Percentiles rank a stretch among this genome's conserved stretches.
phyloP scores from a whole-genome alignment of 2,797 vertebrate species.

The Chaenodraco wilsoni region DNA sequence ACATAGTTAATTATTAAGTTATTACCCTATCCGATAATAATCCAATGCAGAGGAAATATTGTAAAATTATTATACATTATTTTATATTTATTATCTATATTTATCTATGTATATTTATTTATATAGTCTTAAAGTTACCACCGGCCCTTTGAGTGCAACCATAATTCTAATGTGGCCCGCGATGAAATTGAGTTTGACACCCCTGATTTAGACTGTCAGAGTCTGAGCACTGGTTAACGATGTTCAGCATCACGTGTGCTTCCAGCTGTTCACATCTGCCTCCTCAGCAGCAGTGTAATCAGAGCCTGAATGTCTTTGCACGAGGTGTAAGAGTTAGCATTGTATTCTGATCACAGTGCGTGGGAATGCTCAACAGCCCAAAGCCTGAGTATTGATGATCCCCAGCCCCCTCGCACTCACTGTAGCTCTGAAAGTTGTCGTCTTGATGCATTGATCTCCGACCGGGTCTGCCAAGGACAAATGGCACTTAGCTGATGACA shows the following conservation, averaged over 20 bases:
- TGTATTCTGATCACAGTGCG: conserved; percentile 54
- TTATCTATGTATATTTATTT: too few relatives aligned
- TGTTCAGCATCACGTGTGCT: conserved; percentile 60
- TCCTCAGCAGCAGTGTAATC: conserved; percentile 61
- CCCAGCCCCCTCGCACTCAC: conserved; percentile 33
- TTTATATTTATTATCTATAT: too few relatives aligned
- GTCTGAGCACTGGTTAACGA: conserved; percentile 60
- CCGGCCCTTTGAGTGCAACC: too few relatives aligned
- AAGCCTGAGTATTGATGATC: conserved; percentile 54
- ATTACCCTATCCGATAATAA: too few relatives aligned
- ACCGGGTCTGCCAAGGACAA: conserved; percentile 71
- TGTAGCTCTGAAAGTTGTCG: conserved; percentile 61
- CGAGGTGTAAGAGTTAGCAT: conserved; percentile 42
- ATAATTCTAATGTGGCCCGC: too few relatives aligned
- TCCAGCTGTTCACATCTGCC: conserved; percentile 72
- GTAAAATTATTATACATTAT: too few relatives aligned
- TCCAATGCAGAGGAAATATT: too few relatives aligned
- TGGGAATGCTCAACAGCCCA: conserved; percentile 49
- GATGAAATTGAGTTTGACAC: too few relatives aligned
- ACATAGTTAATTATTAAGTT: too few relatives aligned
- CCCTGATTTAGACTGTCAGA: conserved; percentile 52
- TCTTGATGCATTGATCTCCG: conserved; percentile 67
- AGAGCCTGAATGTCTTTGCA: conserved; percentile 41
- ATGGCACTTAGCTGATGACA: conserved; percentile 81
- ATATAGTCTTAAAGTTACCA: too few relatives aligned